phyloP scores from a whole-genome alignment of 2,113 vertebrate species.

The Ptyas mucosa region DNA sequence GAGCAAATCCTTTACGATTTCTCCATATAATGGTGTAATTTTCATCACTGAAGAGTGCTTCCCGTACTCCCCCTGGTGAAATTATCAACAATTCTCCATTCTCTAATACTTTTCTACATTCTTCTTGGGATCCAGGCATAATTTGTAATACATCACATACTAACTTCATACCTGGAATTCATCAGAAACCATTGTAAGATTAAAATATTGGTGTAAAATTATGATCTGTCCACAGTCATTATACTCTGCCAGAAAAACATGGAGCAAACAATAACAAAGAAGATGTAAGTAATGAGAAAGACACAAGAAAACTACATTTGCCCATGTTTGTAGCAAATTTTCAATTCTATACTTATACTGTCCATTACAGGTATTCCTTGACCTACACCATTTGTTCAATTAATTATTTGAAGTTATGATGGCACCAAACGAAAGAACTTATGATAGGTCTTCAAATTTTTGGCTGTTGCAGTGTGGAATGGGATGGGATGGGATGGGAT shows the following conservation, averaged over 20 bases:
- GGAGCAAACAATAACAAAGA: not conserved
- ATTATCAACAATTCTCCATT: conserved; percentile 83
- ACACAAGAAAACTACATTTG: not conserved
- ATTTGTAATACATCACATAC: conserved; percentile 85
- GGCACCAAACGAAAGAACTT: no score
- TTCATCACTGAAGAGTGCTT: conserved; percentile 91
- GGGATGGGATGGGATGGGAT: no score
- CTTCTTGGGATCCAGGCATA: conserved; percentile 89
- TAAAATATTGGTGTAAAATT: not conserved
- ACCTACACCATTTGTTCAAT: no score
- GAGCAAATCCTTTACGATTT: conserved; percentile 88
- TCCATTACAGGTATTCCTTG: no score
- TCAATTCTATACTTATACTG: no score
- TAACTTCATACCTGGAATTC: conserved; percentile 84
- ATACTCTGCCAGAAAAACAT: not conserved
- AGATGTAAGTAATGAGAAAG: not conserved
- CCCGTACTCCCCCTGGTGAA: conserved; percentile 89
- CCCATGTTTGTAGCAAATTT: no score
- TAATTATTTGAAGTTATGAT: no score
- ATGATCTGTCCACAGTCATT: not conserved
- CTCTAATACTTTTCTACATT: conserved; percentile 84
- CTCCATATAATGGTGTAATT: conserved; percentile 87
- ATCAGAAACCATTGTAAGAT: conserved; percentile 1
- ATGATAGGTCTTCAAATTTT: no score
- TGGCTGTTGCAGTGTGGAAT: no score